Percentiles rank a stretch among this genome's conserved stretches.
phyloP scores from a whole-genome alignment of 2,113 vertebrate genomes.

The Indicator indicator region DNA sequence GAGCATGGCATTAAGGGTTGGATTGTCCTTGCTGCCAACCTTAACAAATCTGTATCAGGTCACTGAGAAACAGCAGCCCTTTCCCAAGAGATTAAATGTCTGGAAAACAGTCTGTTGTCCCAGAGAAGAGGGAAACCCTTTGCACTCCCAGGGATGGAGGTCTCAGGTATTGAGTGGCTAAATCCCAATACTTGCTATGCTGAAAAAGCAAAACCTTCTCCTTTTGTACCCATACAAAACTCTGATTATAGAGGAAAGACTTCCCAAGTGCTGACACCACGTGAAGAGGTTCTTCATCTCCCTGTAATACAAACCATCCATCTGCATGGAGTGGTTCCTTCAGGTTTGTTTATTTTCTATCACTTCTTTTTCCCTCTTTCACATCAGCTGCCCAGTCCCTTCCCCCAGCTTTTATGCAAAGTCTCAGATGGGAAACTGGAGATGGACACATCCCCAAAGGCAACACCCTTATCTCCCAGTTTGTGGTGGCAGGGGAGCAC shows the following conservation, averaged over 20 bases:
- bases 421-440: not conserved
- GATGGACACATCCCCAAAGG: not conserved
- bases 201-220: not conserved
- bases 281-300: not conserved
- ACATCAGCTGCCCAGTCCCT: not conserved
- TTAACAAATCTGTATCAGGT: rapidly evolving
- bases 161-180: not conserved
- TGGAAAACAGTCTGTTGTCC: not conserved
- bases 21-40: not conserved
- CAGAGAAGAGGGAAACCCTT: not conserved
- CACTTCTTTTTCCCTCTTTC: not conserved
- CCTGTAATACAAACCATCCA: not conserved
- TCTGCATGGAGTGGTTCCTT: not conserved
- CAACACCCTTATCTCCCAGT: rapidly evolving
- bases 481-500: not conserved
- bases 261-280: not conserved
- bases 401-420: not conserved
- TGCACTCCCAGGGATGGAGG: not conserved
- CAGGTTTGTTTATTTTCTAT: not conserved
- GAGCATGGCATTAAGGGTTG: rapidly evolving
- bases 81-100: not conserved
- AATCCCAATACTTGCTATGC: not conserved
- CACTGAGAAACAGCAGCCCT: not conserved
- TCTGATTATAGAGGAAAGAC: not conserved
- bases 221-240: rapidly evolving